phyloP scores from a whole-genome alignment of 1,140 invertebrate genomes.

The Heliconius nattereri region DNA sequence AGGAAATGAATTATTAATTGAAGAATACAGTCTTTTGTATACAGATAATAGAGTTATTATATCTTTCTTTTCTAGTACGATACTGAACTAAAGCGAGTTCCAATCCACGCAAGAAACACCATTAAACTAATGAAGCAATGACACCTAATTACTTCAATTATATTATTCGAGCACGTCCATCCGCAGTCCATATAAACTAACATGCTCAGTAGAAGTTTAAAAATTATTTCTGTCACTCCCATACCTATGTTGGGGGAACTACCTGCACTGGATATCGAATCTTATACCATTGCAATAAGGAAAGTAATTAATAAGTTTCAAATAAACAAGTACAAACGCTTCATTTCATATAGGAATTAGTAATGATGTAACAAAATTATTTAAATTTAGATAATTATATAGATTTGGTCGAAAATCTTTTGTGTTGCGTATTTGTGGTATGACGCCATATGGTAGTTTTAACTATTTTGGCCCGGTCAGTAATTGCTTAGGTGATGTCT shows the following conservation, averaged over 20 bases:
- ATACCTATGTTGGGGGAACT: constrained; percentile 17
- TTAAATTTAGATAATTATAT: constrained; percentile 23
- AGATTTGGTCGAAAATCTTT: not conserved
- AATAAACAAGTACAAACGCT: constrained; percentile 30
- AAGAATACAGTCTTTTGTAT: too few species aligned
- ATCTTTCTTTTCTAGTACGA: too few species aligned
- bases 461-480: too few species aligned
- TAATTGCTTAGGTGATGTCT: too few species aligned
- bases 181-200: not conserved
- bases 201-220: constrained; percentile 35
- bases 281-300: not conserved
- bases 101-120: not conserved
- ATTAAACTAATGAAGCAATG: not conserved
- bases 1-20: too few species aligned
- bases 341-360: constrained; percentile 42
- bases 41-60: too few species aligned
- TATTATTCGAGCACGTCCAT: not conserved
- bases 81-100: too few species aligned
- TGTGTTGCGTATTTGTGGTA: not conserved
- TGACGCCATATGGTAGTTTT: not conserved
- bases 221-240: constrained; percentile 44
- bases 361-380: constrained; percentile 42
- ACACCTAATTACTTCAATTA: constrained; percentile 4
- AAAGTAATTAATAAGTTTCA: not conserved
- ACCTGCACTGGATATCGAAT: not conserved